phyloP scores from a whole-genome alignment of 2,888 invertebrate species.

The Metacarcinus magister region DNA sequence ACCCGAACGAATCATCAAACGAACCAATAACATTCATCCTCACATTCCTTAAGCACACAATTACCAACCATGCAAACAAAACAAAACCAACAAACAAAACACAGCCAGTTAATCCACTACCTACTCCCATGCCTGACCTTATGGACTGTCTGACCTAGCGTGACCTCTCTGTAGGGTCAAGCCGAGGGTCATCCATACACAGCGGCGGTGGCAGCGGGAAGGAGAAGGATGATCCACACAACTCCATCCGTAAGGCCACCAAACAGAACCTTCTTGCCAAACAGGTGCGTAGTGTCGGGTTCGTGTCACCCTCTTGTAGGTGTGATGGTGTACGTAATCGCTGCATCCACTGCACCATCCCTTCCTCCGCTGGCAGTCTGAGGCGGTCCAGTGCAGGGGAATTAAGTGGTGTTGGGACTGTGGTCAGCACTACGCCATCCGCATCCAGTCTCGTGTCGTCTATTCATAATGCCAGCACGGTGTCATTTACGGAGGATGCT shows the following conservation, averaged over 20 bases:
- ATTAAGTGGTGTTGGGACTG: not conserved
- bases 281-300: constrained; percentile 88
- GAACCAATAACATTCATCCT: not conserved
- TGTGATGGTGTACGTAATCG: not conserved
- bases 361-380: not conserved
- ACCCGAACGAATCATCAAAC: not conserved
- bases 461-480: not conserved
- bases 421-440: not conserved
- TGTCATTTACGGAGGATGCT: not conserved
- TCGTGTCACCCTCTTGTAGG: not conserved
- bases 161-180: constrained; percentile 78
- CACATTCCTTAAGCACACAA: not conserved
- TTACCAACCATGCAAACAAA: not conserved
- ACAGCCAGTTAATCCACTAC: not conserved
- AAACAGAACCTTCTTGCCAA: constrained; percentile 91
- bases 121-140: constrained; percentile 22
- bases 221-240: constrained; percentile 62
- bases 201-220: constrained; percentile 33
- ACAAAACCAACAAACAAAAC: not conserved
- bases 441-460: not conserved
- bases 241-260: constrained; percentile 75
- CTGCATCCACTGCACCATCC: constrained; percentile 65
- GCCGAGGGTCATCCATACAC: constrained; percentile 69
- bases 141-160: constrained; percentile 67
- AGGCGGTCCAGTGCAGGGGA: not conserved